These are phyloP conservation scores for Polyommatus icarus DNA, from an alignment of 2,888 invertebrate species.

Conservation along the genomic window DNA sequence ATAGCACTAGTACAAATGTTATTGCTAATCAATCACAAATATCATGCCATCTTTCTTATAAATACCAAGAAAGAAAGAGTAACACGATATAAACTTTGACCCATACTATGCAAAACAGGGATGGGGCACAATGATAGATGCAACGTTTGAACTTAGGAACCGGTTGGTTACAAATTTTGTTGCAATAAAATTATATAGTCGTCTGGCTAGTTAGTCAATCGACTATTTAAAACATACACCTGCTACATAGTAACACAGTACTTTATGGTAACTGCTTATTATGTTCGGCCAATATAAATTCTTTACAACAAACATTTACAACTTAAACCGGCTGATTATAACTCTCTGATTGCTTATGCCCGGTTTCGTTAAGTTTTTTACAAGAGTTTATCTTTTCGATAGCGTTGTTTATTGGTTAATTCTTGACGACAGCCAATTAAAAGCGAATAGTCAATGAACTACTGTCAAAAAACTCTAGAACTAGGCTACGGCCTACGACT, in stretches of 20 bases:
- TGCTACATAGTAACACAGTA: not conserved
- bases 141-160: constrained; percentile 15
- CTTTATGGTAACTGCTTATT: not conserved
- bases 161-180: constrained; percentile 22
- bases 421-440: too few species aligned
- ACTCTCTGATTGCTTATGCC: too few species aligned
- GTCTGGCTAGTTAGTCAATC: not conserved
- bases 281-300: not conserved
- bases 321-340: too few species aligned
- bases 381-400: too few species aligned
- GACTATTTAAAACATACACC: not conserved
- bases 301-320: too few species aligned
- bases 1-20: not conserved
- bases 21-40: not conserved
- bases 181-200: constrained; percentile 19
- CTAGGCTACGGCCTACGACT: too few species aligned
- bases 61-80: not conserved
- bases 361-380: too few species aligned
- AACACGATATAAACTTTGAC: not conserved
- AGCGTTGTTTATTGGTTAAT: too few species aligned
- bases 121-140: not conserved
- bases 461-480: too few species aligned
- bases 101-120: not conserved
- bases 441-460: too few species aligned
- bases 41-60: not conserved